Base-by-base conservation (phyloP, 2,113 vertebrate genomes). In the Alces alces region DNA sequence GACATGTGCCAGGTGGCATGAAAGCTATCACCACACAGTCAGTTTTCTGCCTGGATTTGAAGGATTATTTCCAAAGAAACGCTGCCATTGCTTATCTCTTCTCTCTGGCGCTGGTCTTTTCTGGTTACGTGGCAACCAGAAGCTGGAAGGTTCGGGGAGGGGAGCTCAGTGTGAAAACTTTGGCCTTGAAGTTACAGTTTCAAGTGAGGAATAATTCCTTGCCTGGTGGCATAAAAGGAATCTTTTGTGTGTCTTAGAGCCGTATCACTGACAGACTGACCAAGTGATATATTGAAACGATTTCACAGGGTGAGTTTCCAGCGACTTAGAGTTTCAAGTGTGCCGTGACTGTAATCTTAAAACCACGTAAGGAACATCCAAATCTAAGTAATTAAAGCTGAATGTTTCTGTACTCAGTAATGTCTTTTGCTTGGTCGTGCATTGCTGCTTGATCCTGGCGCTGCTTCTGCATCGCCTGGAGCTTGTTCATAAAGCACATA, bases 161-260 rank as follows among this genome's bases (percentile, higher is more conserved):
- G 2, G 66, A 88, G 39, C 89, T 93, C 73, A 13, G 28, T 87
- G 84, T 57, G 84, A 86, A 93, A 89, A 96, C 79, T 92, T 95
- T 60, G 86, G 82, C 97, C 90, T 97, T 94, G 85, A 97, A 93
- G 93, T 96, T 89, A n/a, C n/a, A 91, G 80, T 89, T 98, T 87
- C 90, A 95, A 89, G 39, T 83, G 92, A 61, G 70, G 94, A 97
- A 86, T 91, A 50, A 85, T 95, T 93, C 89, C 96, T 96, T 92
- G 36, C 90, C 84, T 79, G 7, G 33, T 86, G 85, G 64, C 60
- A 93, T 86, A 39, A 92, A 97, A 97, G 64, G 80, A 84, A 57
- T 55, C 60, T 84, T 95, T 64, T 96, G 73, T 97, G 82, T 89
- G 57, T 61, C 91, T 4, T n/a, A 52, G 55, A 94, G 82, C 91